Percentiles rank a stretch among this genome's conserved stretches.
Evolutionary conservation across 2,888 invertebrate genomes (phyloP).

Genomic region (Hypena proboscidalis): DNA sequence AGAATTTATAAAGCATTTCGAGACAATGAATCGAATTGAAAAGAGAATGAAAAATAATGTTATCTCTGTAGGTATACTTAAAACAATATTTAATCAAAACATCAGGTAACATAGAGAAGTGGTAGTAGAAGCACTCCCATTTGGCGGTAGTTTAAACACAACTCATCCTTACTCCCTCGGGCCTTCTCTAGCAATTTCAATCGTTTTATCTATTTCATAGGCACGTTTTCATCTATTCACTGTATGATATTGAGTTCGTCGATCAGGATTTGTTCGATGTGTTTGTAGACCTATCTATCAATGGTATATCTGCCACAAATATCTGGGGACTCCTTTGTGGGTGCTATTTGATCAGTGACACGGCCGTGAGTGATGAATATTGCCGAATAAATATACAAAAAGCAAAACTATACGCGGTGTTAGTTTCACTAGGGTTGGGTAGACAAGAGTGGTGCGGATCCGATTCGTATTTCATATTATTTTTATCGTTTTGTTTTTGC

Average conservation of each 20-base stretch:
- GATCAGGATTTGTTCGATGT: slow-evolving; percentile 61
- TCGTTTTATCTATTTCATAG: no score
- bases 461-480: slow-evolving; percentile 42
- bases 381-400: slow-evolving; percentile 84
- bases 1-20: no score
- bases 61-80: no score
- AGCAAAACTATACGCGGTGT: slow-evolving; percentile 83
- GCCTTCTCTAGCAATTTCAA: no score
- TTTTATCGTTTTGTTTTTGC: not conserved
- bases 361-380: slow-evolving; percentile 84
- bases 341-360: slow-evolving; percentile 83
- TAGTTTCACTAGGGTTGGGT: slow-evolving; percentile 77
- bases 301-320: slow-evolving; percentile 77
- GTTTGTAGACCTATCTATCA: slow-evolving; percentile 78
- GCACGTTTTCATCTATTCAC: slow-evolving; percentile 27
- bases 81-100: no score
- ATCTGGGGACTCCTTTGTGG: slow-evolving; percentile 81
- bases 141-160: no score
- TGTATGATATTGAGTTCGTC: slow-evolving; percentile 41
- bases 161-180: no score
- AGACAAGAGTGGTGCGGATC: slow-evolving; percentile 50
- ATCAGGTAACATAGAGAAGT: no score
- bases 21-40: no score
- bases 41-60: no score
- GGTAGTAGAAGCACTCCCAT: no score